Percentiles rank a stretch among this genome's conserved stretches.
Conservation (phyloP, 2,797 vertebrate genomes). For the Pterois miles region DNA sequence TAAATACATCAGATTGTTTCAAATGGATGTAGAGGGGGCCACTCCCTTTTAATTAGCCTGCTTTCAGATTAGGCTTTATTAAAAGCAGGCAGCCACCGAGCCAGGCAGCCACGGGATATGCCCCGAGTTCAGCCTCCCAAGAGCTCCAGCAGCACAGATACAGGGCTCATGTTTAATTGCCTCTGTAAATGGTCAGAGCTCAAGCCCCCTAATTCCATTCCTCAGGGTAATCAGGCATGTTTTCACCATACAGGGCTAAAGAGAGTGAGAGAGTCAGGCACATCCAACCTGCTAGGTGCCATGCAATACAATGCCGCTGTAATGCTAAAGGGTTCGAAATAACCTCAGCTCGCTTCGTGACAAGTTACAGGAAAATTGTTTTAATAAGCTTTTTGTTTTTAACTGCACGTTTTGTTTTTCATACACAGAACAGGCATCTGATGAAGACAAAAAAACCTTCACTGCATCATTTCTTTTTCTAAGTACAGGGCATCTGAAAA, state of each 20-base stretch:
- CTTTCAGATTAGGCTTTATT: constrained; percentile 83
- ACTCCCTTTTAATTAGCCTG: constrained; percentile 84
- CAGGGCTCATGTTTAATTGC: constrained; percentile 84
- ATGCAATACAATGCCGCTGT: constrained; percentile 30
- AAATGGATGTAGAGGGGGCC: constrained; percentile 68
- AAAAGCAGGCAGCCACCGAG: constrained; percentile 67
- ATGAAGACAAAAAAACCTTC: constrained; percentile 64
- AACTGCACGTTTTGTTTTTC: constrained; percentile 46
- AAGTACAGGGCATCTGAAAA: constrained; percentile 24
- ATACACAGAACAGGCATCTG: constrained; percentile 71
- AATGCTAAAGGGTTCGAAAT: constrained; percentile 36
- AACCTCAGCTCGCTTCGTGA: constrained; percentile 47
- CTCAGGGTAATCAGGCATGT: constrained; percentile 84
- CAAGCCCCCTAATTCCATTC: constrained; percentile 81
- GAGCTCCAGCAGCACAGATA: constrained; percentile 78
- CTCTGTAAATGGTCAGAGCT: constrained; percentile 86
- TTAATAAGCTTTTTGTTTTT: constrained; percentile 64
- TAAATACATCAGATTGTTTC: constrained; percentile 80
- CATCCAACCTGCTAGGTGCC: constrained; percentile 47
- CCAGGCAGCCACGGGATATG: constrained; percentile 78
- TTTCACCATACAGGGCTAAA: constrained; percentile 74
- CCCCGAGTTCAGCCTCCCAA: constrained; percentile 81
- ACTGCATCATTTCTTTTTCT: constrained; percentile 49
- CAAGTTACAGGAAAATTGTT: constrained; percentile 60
- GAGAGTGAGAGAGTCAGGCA: constrained; percentile 48